Base-by-base conservation (phyloP, 1,140 invertebrate species). In the Venustaconcha ellipsiformis region DNA sequence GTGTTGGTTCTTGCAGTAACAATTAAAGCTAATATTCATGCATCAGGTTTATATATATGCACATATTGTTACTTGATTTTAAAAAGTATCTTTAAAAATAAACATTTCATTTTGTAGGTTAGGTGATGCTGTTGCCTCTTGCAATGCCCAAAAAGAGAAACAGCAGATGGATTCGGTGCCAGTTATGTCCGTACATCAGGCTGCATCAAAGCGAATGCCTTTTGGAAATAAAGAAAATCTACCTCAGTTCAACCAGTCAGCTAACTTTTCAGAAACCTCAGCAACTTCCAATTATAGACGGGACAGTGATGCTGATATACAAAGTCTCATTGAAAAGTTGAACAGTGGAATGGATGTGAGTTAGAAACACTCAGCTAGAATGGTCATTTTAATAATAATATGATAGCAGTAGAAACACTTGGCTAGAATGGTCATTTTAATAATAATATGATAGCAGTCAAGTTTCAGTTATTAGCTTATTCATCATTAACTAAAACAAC, bases 291-390 rank as follows among this genome's bases (percentile, higher is more conserved):
- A 73, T 30, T 23, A 17, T 17, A 20, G 37, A 30, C n/a, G 15
- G n/a, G 67, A 82, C 4, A 62, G 80, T 57, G 85, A 88, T 56
- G 72, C 77, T 4, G 82, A 83, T 55, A 80, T 88, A 57, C 81
- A 86, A 57, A 74, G 73, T 14, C 80, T 88, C 15, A 85, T 88
- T 63, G 83, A 85, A 6, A 87, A 84, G 68, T 82, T 87, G 82
- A 80, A 85, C 60, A 77, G 80, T 17, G 81, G 82, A 20, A 69
- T 87, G 14, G 83, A 85, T 79, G 87, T 88, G 73, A 66, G 78
- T 80, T 37, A 37, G 37, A 37, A 37, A 37, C 37, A 37, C 37
- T 37, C 1, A 1, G 23, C 23, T 23, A 23, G 23, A 23, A 23
- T 23, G 23, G 23, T 23, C 23, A 23, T 23, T 23, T 23, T 23